Evolutionary conservation across 1,140 invertebrate species (phyloP), one percentile per base, ranked within the genome.

Genomic region (Venustaconcha ellipsiformis): DNA sequence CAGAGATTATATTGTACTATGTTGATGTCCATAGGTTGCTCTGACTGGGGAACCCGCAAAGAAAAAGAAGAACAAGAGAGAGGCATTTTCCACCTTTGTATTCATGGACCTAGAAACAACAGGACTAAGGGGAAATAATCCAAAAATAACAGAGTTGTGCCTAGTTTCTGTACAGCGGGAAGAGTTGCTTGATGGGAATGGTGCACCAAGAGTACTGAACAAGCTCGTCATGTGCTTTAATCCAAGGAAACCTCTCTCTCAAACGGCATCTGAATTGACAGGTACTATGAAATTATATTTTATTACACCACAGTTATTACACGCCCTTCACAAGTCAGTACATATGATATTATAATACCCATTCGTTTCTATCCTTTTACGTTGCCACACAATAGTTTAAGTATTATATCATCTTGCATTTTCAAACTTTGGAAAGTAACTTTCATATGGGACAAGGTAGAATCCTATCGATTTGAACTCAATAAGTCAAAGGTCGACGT

Each of bases 41-140:
- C 0, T 6, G 8, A 8, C 37, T 37, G 37, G 37, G 37, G 3
- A 37, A 37, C 37, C 37, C 37, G 37, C 37, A 37, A 37, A 37
- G 37, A 37, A 37, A 37, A 37, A 37, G 57, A 48, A 65, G 57
- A 48, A 65, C 13, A 74, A 70, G 4, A 37, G 37, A 37, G 8
- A 37, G 37, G 4, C 37, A 37, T 72, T 79, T 14, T 62, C 77
- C 12, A 82, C 83, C 15, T 82, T 81, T 17, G 85, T 86, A 13
- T 80, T 88, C 48, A 80, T 88, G 64, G 88, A 89, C 66, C 74
- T 86, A 5, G 88, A 89, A 76, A 78, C 82, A 26, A 88, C 87
- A 1, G 82, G 85, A n/a, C 72, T 89, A 58, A 58, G 57, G 1
- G 71, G 76, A 11, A 72, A 76, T 57, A 78, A 79, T 48, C 81